These are phyloP conservation scores for Lasioglossum calceatum DNA, from an alignment of 2,888 invertebrate species.

Conservation along the genomic window DNA sequence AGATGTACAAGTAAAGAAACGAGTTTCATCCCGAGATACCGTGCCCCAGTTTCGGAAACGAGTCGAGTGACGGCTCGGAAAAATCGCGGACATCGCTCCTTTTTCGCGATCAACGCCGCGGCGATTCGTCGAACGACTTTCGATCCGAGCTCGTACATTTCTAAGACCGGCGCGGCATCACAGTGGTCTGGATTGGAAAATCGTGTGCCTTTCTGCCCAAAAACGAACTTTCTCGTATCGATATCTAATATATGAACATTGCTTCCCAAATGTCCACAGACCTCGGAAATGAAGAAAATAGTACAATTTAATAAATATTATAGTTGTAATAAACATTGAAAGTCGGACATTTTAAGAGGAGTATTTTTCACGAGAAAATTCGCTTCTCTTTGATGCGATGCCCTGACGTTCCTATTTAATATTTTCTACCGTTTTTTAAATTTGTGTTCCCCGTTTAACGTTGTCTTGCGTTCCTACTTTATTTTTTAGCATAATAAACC, in stretches of 20 bases:
- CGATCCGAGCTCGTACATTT: not conserved
- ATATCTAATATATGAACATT: no score
- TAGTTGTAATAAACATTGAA: no score
- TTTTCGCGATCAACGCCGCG: not conserved
- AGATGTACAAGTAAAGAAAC: not conserved
- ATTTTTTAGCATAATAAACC: not conserved
- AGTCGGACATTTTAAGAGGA: no score
- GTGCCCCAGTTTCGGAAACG: constrained; percentile 43
- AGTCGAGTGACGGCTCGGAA: constrained; percentile 17
- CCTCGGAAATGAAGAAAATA: no score
- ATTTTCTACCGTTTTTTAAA: not conserved
- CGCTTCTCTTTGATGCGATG: no score
- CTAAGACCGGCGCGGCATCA: not conserved
- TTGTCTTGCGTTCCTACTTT: not conserved
- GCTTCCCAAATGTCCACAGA: no score
- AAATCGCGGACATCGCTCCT: constrained; percentile 18
- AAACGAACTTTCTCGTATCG: no score
- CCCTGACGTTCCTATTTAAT: no score
- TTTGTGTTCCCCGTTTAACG: not conserved
- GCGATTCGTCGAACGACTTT: not conserved
- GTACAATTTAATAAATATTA: no score
- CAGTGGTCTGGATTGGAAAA: no score
- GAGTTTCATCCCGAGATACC: constrained; percentile 39
- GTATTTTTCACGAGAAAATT: no score
- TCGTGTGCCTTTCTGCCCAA: no score